Base-by-base conservation (phyloP, 1,140 invertebrate species). In the Drosophila pallidifrons region DNA sequence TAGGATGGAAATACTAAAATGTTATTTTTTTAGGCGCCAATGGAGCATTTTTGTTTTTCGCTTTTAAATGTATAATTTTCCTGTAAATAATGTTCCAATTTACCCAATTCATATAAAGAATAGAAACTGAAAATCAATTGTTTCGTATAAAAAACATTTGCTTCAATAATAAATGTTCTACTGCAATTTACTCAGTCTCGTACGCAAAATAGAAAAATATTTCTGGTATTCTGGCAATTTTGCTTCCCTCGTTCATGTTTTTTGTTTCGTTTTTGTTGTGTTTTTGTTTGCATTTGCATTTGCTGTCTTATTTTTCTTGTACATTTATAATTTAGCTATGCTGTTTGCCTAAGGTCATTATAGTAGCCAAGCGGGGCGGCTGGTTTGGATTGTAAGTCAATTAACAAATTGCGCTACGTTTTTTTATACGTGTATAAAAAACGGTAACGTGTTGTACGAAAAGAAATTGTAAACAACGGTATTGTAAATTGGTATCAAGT, bases 181-280 rank as follows among this genome's bases (percentile, higher is more conserved):
- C 67, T 77, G 72, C 74, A 85, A 70, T 86, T 74, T 79, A 86
- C 82, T 87, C 82, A 86, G 49, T 81, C 66, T 60, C 69, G 70
- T 89, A 74, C 59, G 79, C 86, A 91, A 86, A 86, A 90, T 90
- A 87, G 74, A 81, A 78, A 80, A 81, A 81, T 79, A 79, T 81
- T 61, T 79, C 41, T 45, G 35, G 52, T 74, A 79, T 87, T 71
- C 63, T 80, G 66, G 58, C 68, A 63, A 77, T 87, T 77, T 82
- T 82, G 77, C 75, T 82, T 82, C 72, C 71, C 77, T 79, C 69
- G 67, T 76, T 75, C 28, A 63, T n/a, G 52, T 73, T 71, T n/a
- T 58, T 73, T 54, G n/a, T 61, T 13, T 45, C 15, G 16, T 66
- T 38, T 66, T 54, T 54, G n/a, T 61, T 45, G 35, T 28, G 16